Evolutionary conservation across 2,888 invertebrate species (phyloP).

Genomic region (Pediacus dermestoides): DNA sequence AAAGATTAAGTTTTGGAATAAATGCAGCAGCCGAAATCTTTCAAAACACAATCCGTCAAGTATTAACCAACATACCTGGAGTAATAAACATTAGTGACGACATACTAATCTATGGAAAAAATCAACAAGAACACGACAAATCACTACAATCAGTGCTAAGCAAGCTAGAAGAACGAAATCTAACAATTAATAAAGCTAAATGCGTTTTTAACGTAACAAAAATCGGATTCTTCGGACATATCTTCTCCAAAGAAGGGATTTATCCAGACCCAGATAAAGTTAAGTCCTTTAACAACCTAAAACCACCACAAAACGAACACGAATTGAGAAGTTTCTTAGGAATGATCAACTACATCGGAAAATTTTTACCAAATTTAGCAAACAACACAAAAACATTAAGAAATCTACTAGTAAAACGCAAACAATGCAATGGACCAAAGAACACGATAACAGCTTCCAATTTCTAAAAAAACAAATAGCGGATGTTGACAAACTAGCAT

Average conservation of each 20-base stretch:
- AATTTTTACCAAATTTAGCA: conserved; percentile 12
- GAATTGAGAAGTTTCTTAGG: conserved; percentile 13
- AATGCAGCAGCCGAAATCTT: conserved; percentile 5
- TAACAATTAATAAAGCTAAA: conserved; percentile 25
- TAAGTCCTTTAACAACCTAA: conserved; percentile 19
- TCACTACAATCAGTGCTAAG: background rate
- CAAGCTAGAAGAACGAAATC: background rate
- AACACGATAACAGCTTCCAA: conserved; percentile 8
- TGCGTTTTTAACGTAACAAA: conserved; percentile 28
- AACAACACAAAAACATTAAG: conserved; percentile 8
- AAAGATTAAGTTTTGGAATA: background rate
- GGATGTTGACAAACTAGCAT: conserved; percentile 4
- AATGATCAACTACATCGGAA: conserved; percentile 12
- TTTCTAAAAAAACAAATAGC: conserved; percentile 7
- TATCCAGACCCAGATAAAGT: conserved; percentile 32
- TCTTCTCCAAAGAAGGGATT: conserved; percentile 29
- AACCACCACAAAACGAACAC: conserved; percentile 3
- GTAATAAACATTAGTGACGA: conserved; percentile 12
- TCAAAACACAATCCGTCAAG: conserved; percentile 11
- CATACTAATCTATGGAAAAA: conserved; percentile 5
- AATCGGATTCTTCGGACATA: conserved; percentile 34
- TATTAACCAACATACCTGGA: conserved; percentile 9
- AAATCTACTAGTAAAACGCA: conserved; percentile 5
- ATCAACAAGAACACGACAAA: conserved; percentile 1
- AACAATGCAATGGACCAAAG: conserved; percentile 3